Evolutionary conservation across 1,140 invertebrate genomes (phyloP), one percentile per base, ranked within the genome.

Genomic region (Mactra quadrangularis): DNA sequence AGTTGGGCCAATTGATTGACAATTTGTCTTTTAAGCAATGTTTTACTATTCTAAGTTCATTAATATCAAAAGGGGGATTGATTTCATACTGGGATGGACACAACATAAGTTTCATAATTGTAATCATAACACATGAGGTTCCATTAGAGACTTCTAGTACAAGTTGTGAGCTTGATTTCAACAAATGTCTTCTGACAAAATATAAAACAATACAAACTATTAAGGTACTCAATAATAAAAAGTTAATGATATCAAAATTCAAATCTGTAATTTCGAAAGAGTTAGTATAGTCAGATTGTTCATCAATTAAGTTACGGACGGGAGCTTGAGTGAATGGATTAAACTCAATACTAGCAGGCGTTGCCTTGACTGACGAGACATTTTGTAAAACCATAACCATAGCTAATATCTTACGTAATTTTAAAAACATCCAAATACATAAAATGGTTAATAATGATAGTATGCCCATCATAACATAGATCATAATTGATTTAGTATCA

Each of bases 251-350:
- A 19, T 75, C 71, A 31, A 19, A 75, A 31, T 19, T 41, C 19
- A 75, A 3, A 72, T 53, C 17, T 45, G 19, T 11, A 71, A 2
- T 19, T 75, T 19, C 15, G 41, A 38, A 29, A 45, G 53, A 33
- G 0, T 27, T 7, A 7, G 57, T 41, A 38, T 25, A 31, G 1
- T 47, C 45, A 3, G 6, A 13, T 64, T 17, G 31, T 57, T 38
- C 29, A 50, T 76, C 57, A 3, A 76, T 31, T 2, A 76, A 76
- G n/a, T n/a, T n/a, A n/a, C n/a, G n/a, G n/a, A n/a, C n/a, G n/a
- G n/a, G n/a, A n/a, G n/a, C n/a, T n/a, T n/a, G n/a, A n/a, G n/a
- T n/a, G n/a, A n/a, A n/a, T n/a, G n/a, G n/a, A n/a, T n/a, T n/a
- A 22, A 55, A 62, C 31, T 33, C 55, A n/a, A 76, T 9, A 6